Evolutionary conservation across 92 coral and sea anemone species (phyloP).

Genomic region (Micromussa lordhowensis): DNA sequence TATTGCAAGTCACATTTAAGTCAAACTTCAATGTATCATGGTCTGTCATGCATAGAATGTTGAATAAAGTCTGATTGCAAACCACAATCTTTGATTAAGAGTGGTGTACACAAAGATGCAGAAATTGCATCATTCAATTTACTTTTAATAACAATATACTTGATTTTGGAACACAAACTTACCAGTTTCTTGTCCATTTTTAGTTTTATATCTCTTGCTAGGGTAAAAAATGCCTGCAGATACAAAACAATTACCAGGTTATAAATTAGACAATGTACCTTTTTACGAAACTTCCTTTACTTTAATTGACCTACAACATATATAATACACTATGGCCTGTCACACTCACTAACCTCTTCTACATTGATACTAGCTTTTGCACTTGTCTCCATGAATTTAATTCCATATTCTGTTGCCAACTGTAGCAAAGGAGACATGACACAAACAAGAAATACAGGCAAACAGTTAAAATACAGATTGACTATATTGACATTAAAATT

Average conservation of each 20-base stretch:
- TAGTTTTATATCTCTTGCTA: constrained; percentile 96
- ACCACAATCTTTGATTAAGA: too few relatives aligned
- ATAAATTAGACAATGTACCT: not conserved
- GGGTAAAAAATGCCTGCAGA: constrained; percentile 88
- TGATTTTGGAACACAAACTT: constrained; percentile 28
- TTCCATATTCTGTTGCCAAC: constrained; percentile 97
- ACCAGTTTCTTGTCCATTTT: constrained; percentile 99
- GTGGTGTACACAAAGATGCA: not conserved
- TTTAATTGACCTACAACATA: too few relatives aligned
- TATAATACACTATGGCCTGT: not conserved
- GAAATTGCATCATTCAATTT: not conserved
- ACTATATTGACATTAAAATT: not conserved
- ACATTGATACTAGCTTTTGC: constrained; percentile 99
- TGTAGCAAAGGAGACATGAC: constrained; percentile 7
- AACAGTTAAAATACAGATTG: not conserved
- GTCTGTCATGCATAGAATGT: too few relatives aligned
- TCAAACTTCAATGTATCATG: too few relatives aligned
- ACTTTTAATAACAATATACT: too few relatives aligned
- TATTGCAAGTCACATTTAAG: too few relatives aligned
- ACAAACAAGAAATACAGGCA: not conserved
- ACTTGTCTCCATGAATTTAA: constrained; percentile 99
- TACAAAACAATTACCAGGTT: not conserved
- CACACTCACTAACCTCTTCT: constrained; percentile 72
- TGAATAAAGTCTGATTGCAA: too few relatives aligned
- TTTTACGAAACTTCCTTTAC: not conserved